Evolutionary conservation across 1,140 invertebrate genomes (phyloP).

Genomic region (fruit fly (Drosophila melanogaster)): DNA sequence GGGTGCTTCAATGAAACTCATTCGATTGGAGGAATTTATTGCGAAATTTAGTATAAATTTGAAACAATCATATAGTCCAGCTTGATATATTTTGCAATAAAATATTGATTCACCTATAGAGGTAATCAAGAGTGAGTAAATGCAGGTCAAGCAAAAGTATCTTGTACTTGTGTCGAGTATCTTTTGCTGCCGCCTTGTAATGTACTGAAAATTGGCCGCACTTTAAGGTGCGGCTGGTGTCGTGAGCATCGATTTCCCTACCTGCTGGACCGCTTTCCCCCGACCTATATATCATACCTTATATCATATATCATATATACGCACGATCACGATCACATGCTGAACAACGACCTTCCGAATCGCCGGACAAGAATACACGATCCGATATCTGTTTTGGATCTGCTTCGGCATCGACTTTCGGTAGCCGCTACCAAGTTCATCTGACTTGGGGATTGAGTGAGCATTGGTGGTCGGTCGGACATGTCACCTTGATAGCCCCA

Average conservation of each 20-base stretch:
- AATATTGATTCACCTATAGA: no score
- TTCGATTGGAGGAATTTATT: no score
- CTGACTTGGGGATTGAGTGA: constrained; percentile 23
- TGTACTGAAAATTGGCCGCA: neutral
- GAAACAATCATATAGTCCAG: no score
- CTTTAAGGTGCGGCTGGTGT: neutral
- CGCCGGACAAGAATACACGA: constrained; percentile 41
- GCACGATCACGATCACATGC: constrained; percentile 19
- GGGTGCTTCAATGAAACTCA: neutral
- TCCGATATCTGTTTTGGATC: constrained; percentile 26
- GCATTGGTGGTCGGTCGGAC: constrained; percentile 24
- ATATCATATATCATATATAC: constrained; percentile 1
- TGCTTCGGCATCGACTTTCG: constrained; percentile 15
- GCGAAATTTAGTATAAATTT: no score
- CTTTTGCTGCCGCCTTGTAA: neutral
- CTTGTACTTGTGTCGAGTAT: neutral
- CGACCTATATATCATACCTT: constrained; percentile 4
- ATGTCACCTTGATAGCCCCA: constrained; percentile 54
- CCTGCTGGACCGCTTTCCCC: constrained; percentile 11
- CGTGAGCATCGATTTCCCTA: constrained; percentile 1
- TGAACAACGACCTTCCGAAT: constrained; percentile 24
- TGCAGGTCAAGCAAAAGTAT: no score
- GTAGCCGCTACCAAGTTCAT: constrained; percentile 37
- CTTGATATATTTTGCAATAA: no score
- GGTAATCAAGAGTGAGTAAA: no score